phyloP scores from a whole-genome alignment of 2,888 invertebrate species.

The Oligia fasciuncula region DNA sequence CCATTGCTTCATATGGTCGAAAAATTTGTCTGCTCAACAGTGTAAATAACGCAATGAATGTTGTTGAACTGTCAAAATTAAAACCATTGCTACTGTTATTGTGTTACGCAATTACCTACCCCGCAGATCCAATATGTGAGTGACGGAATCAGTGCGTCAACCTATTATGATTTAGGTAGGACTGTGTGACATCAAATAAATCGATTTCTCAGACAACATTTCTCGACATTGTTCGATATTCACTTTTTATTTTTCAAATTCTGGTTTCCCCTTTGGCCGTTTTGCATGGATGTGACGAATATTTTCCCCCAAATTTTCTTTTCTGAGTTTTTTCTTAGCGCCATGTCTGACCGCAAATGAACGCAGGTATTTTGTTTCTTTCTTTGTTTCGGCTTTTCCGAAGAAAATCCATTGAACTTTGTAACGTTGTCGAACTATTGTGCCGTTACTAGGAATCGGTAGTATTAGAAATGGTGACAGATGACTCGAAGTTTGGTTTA shows the following conservation, averaged over 20 bases:
- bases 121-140: background rate
- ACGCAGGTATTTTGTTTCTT: background rate
- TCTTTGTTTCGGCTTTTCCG: background rate
- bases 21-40: background rate
- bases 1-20: background rate
- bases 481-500: constrained; percentile 18
- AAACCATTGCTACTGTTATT: background rate
- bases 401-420: background rate
- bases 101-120: background rate
- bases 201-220: background rate
- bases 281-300: background rate
- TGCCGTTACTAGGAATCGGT: background rate
- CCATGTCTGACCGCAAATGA: background rate
- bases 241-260: background rate
- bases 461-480: constrained; percentile 8
- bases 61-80: background rate
- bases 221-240: no score
- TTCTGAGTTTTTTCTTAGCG: background rate
- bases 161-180: background rate
- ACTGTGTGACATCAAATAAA: background rate
- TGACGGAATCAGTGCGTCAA: background rate
- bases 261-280: background rate
- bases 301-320: background rate
- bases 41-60: background rate
- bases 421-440: background rate